phyloP scores from a whole-genome alignment of 2,888 invertebrate genomes.

The Lamellibrachia columna region DNA sequence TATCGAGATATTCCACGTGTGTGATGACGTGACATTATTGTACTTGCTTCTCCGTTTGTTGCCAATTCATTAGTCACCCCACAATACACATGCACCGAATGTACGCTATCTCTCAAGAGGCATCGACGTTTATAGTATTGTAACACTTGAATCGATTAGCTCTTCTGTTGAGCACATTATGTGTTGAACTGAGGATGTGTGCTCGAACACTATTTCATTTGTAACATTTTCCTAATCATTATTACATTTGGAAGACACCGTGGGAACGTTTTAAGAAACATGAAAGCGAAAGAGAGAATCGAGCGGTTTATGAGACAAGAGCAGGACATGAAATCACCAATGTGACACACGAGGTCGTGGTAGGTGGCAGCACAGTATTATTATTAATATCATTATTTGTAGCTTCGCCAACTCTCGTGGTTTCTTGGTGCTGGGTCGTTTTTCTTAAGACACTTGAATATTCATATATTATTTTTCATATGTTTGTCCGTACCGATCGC shows the following conservation, averaged over 20 bases:
- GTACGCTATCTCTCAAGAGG: not conserved
- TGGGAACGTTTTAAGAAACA: no score
- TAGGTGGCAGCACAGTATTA: not conserved
- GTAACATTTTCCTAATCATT: not conserved
- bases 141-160: not conserved
- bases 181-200: not conserved
- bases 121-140: not conserved
- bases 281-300: not conserved
- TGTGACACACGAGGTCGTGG: not conserved
- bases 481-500: not conserved
- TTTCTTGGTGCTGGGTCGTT: not conserved
- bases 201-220: not conserved
- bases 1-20: not conserved
- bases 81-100: not conserved
- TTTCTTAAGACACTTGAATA: not conserved
- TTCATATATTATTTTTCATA: not conserved
- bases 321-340: not conserved
- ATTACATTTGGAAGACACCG: not conserved
- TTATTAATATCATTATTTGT: not conserved
- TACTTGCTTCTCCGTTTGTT: not conserved
- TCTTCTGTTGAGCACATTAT: not conserved
- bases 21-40: not conserved
- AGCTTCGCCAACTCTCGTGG: not conserved
- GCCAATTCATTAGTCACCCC: not conserved
- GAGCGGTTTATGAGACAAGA: not conserved